phyloP scores from a whole-genome alignment of 2,113 vertebrate species.

The Myotis yumanensis region DNA sequence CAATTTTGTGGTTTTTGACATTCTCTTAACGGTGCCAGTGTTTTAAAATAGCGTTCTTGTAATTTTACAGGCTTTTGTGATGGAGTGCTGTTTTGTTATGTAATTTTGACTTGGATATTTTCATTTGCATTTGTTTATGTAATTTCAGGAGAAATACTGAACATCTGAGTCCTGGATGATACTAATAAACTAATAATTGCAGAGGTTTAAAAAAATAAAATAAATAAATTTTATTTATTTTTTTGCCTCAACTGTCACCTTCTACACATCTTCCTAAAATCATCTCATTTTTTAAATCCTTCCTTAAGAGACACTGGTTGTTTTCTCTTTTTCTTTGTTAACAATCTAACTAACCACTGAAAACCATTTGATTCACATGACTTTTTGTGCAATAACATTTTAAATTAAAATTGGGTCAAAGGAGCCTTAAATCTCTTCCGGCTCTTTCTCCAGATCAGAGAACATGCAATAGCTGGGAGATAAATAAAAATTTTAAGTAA shows the following conservation, averaged over 20 bases:
- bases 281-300: background rate
- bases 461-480: background rate
- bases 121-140: too few species aligned
- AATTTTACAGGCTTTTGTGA: too few species aligned
- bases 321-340: background rate
- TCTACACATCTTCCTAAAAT: background rate
- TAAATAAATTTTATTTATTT: background rate
- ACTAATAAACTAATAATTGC: too few species aligned
- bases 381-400: background rate
- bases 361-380: background rate
- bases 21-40: too few species aligned
- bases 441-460: background rate
- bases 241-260: background rate
- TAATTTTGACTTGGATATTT: too few species aligned
- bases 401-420: background rate
- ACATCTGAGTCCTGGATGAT: too few species aligned
- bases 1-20: too few species aligned
- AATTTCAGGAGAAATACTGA: too few species aligned
- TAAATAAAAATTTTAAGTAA: background rate
- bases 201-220: too few species aligned
- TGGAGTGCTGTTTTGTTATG: too few species aligned
- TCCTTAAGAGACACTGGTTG: background rate
- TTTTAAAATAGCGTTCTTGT: too few species aligned
- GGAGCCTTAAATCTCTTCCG: background rate
- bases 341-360: background rate